Percentiles rank a stretch among this genome's conserved stretches.
phyloP scores from a whole-genome alignment of 2,113 vertebrate species.

The Vidua chalybeata region DNA sequence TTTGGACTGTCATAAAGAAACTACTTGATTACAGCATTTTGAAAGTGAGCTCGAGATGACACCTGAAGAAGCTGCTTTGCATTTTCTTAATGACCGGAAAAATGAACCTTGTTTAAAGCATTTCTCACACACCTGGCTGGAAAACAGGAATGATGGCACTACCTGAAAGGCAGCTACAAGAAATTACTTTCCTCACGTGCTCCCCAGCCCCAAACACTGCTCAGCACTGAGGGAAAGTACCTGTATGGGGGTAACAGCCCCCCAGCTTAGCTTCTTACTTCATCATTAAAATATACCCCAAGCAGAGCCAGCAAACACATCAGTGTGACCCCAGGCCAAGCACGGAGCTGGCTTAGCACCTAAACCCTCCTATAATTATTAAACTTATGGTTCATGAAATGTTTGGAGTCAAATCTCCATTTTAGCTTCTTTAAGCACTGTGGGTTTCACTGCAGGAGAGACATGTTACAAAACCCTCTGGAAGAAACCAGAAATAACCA shows the following conservation, averaged over 20 bases:
- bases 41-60: neutral
- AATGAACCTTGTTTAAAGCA: neutral
- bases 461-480: neutral
- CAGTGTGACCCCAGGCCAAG: neutral
- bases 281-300: neutral
- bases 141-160: neutral
- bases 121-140: neutral
- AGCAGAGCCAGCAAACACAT: neutral
- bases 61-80: constrained; percentile 21
- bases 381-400: neutral
- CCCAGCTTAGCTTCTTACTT: neutral
- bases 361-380: neutral
- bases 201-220: neutral
- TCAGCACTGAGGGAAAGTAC: neutral
- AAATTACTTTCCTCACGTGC: neutral
- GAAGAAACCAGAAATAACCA: constrained; percentile 20
- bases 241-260: fast-evolving
- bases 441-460: neutral
- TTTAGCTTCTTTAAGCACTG: neutral
- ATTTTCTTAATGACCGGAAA: neutral
- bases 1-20: neutral
- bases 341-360: neutral
- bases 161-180: neutral
- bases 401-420: neutral
- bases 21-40: neutral